phyloP scores from a whole-genome alignment of 2,888 invertebrate genomes.

The Dioctria rufipes region DNA sequence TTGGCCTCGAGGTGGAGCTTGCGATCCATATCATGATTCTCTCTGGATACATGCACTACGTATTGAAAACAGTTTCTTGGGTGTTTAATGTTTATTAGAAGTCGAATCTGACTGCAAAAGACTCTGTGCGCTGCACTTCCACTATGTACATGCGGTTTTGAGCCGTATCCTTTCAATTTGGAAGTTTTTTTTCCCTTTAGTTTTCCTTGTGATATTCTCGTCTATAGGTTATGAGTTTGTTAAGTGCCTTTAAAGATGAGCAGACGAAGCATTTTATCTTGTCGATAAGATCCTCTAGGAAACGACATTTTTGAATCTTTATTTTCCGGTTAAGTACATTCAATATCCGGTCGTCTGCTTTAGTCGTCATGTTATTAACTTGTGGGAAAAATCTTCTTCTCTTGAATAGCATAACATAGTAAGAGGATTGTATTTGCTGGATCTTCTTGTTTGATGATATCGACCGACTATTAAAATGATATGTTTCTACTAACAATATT shows the following conservation, averaged over 20 bases:
- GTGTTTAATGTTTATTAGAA: conserved; percentile 55
- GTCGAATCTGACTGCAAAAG: background rate
- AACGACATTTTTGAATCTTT: conserved; percentile 49
- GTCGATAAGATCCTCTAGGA: conserved; percentile 41
- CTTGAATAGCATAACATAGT: too few relatives aligned
- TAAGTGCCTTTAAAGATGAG: conserved; percentile 30
- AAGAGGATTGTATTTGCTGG: too few relatives aligned
- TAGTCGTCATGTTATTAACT: background rate
- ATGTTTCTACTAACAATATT: too few relatives aligned
- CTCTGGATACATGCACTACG: conserved; percentile 11
- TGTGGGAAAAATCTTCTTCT: background rate
- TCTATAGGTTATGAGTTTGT: background rate
- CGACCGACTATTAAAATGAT: too few relatives aligned
- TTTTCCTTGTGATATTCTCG: background rate
- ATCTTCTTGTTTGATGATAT: too few relatives aligned
- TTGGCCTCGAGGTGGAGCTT: conserved; percentile 13
- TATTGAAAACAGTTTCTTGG: conserved; percentile 1
- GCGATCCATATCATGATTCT: conserved; percentile 39
- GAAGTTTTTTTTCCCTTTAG: background rate
- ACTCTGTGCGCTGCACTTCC: background rate
- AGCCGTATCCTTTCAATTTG: background rate
- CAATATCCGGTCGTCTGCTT: conserved; percentile 41
- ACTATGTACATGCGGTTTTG: too few relatives aligned
- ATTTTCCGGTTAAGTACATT: conserved; percentile 46
- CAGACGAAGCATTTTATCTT: conserved; percentile 50